Evolutionary conservation across 2,113 vertebrate species (phyloP), one percentile per base, ranked within the genome.

Genomic region (Nipponia nippon): DNA sequence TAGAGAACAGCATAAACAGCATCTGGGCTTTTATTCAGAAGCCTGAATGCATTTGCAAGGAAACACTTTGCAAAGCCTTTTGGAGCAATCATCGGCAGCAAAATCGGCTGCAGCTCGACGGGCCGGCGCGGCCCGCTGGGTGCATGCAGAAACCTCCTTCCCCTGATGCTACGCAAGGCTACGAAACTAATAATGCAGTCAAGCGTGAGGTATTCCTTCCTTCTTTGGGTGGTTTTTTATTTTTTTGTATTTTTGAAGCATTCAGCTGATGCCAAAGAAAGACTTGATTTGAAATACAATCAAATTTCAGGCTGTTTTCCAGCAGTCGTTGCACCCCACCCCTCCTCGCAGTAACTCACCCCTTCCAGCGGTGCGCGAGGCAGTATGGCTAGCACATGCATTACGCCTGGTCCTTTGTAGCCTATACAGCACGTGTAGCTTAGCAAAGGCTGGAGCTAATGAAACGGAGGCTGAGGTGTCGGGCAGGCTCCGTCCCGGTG

Each of bases 21-120:
- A 97, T 97, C 97, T 98, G 98, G 70, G 95, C 80, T 95, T 94
- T 77, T 86, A 85, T 78, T 94, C 87, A 77, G 87, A 85, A 77
- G 75, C 77, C 50, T 19, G 21, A 89, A 83, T 13, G 53, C 53
- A 38, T 79, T 69, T 67, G 73, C 2, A 13, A 87, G 89, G 82
- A 56, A 58, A 77, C 5, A 40, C 40, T 86, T 50, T 6, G 86
- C 38, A n/a, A 89, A 13, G 13, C 29, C 6, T 72, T 46, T 62
- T 3, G 11, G 25, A 67, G n/a, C 42, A 36, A 34, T 19, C 8
- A 3, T 2, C 42, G 84, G 72, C 40, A 42, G 40, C 40, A 42
- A 42, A 42, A 42, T 40, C 14, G 47, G 62, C 70, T 75, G 30
- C 78, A 77, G 55, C 59, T 67, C 2, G 0, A 30, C 0, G 10